Conservation (phyloP, 2,888 invertebrate genomes). For the Liopterus haemorrhoidalis region DNA sequence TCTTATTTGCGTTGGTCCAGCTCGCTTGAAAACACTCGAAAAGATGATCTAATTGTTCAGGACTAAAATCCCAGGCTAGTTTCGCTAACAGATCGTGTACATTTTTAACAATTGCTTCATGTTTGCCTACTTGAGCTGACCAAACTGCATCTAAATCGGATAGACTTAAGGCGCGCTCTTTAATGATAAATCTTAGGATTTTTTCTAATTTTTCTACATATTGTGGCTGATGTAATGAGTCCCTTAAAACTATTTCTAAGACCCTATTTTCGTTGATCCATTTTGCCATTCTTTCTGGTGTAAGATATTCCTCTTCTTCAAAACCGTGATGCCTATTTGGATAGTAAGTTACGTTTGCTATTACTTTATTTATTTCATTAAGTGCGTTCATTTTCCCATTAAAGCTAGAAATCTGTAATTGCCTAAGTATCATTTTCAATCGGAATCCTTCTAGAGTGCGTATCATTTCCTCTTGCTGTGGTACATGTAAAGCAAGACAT, state of each 20-base stretch:
- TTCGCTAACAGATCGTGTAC: slow-evolving; percentile 94
- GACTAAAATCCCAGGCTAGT: slow-evolving; percentile 96
- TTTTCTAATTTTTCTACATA: slow-evolving; percentile 97
- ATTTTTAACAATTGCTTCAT: slow-evolving; percentile 97
- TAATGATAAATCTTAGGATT: slow-evolving; percentile 94
- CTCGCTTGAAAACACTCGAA: slow-evolving; percentile 93
- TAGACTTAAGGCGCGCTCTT: slow-evolving; percentile 80
- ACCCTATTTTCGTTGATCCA: slow-evolving; percentile 97
- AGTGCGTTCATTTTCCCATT: slow-evolving; percentile 99
- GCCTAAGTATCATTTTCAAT: slow-evolving; percentile 85
- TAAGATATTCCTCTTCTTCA: slow-evolving; percentile 85
- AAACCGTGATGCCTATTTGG: slow-evolving; percentile 67
- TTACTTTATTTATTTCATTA: slow-evolving; percentile 96
- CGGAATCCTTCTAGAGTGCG: slow-evolving; percentile 85
- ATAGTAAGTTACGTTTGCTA: slow-evolving; percentile 84
- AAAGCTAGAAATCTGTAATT: slow-evolving; percentile 93
- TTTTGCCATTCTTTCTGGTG: slow-evolving; percentile 87
- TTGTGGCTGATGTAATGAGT: slow-evolving; percentile 94
- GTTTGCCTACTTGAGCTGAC: slow-evolving; percentile 96
- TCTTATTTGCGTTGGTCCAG: slow-evolving; percentile 93
- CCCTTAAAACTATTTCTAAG: slow-evolving; percentile 87
- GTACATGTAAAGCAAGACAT: slow-evolving; percentile 77
- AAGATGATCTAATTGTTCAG: slow-evolving; percentile 93
- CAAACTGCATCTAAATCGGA: slow-evolving; percentile 93
- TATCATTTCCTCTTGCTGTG: slow-evolving; percentile 74